Percentiles rank a stretch among this genome's conserved stretches.
Conservation (phyloP, 2,797 vertebrate genomes). For the Myotis planiceps region DNA sequence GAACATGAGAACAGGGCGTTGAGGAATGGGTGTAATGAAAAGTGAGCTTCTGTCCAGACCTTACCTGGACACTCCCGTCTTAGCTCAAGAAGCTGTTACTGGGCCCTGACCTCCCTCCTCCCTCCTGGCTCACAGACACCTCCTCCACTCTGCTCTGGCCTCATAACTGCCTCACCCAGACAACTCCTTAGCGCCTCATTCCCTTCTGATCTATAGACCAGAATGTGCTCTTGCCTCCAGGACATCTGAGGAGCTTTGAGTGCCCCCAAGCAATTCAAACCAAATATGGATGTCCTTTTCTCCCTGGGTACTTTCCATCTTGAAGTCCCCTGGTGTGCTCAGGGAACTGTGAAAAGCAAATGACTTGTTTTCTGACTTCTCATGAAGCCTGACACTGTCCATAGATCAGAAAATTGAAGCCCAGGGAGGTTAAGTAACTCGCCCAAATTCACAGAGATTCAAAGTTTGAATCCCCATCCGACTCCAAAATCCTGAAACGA, state of each 20-base stretch:
- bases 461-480: not conserved
- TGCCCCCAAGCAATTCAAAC: not conserved
- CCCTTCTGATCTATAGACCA: not conserved
- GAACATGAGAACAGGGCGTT: not conserved
- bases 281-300: not conserved
- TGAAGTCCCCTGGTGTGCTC: not conserved
- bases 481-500: not conserved
- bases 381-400: not conserved
- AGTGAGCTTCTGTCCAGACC: not conserved
- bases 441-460: not conserved
- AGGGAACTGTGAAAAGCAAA: not conserved
- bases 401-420: not conserved
- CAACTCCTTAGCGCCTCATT: not conserved
- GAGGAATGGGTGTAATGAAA: not conserved
- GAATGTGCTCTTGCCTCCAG: not conserved
- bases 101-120: too few relatives aligned
- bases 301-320: not conserved
- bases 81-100: not conserved
- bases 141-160: not conserved
- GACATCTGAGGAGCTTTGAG: not conserved
- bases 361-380: not conserved
- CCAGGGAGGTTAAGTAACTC: not conserved
- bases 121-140: not conserved
- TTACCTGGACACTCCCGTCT: not conserved
- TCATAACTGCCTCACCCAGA: not conserved